Evolutionary conservation across 2,888 invertebrate genomes (phyloP), one percentile per base, ranked within the genome.

Genomic region (Polylopha cassiicola): DNA sequence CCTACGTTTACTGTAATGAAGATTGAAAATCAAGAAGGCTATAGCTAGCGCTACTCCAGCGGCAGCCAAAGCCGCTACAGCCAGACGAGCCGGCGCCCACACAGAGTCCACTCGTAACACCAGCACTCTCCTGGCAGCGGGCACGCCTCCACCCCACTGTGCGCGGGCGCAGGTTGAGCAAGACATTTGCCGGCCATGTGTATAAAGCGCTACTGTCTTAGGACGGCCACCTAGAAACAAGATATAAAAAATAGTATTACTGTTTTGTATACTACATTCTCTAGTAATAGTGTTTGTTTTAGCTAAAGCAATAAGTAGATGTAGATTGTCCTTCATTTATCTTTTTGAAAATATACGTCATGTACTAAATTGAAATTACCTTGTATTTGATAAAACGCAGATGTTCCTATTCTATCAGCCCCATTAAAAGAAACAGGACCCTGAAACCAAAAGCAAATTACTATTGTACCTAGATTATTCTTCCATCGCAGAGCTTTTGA

Each of bases 371-470:
- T n/a, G n/a, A n/a, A 37, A 70, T 77, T 84, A 92, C 94, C 91
- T 89, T 96, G 95, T 60, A 95, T 91, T 87, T 96, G 96, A 73
- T 93, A 91, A 61, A 97, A 92, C 4, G 93, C 92, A 0, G 95
- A 93, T 50, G 95, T 92, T 21, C 95, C 95, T 46, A 95, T 90
- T 36, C 97, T 89, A 73, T 97, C 96, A 0, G 95, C 92, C 2
- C 95, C 95, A 53, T 92, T 91, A 69, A 97, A 97, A 1, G 93
- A 93, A 0, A 97, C 91, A 2, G 95, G 95, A 14, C 97, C 97
- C 96, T 96, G 80, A 24, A 87, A 79, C 50, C 43, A 39, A 6
- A 6, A 24, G 5, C 16, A 7, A 29, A 16, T 16, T 33, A 29
- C 18, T 21, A 39, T 37, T 26, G 11, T 16, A 22, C 11, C 2